A percentile compares a stretch with the other conserved stretches of the same genome.
Evolutionary conservation across 2,888 invertebrate genomes (phyloP).

Genomic region (Epirrhoe tristata): DNA sequence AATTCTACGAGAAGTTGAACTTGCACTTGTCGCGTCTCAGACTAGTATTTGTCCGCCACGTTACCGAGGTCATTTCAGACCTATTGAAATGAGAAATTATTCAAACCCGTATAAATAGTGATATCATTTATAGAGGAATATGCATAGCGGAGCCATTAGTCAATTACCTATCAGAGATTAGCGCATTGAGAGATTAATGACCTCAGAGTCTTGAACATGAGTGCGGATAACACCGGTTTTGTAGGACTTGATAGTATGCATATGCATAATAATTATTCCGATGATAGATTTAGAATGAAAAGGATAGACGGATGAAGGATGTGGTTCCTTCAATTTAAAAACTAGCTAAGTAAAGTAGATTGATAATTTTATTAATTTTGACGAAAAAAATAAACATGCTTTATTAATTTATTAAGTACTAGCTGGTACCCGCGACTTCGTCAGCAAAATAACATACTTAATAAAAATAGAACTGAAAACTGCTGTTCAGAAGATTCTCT

Average conservation of each 20-base stretch:
- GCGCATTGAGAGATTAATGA: slow-evolving; percentile 71
- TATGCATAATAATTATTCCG: neutral
- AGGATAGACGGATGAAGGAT: neutral
- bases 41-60: neutral
- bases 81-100: slow-evolving; percentile 7
- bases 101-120: slow-evolving; percentile 26
- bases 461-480: too few species aligned
- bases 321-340: too few species aligned
- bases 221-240: slow-evolving; percentile 46
- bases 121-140: slow-evolving; percentile 40
- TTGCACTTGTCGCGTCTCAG: too few species aligned
- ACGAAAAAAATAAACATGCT: too few species aligned
- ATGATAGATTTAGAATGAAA: neutral
- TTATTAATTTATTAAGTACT: too few species aligned
- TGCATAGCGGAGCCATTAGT: slow-evolving; percentile 59
- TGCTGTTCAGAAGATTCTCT: too few species aligned
- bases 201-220: slow-evolving; percentile 50
- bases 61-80: neutral
- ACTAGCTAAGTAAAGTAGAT: too few species aligned
- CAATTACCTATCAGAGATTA: slow-evolving; percentile 71
- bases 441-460: too few species aligned
- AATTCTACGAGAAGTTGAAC: too few species aligned
- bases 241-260: slow-evolving; percentile 25
- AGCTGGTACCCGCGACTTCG: too few species aligned
- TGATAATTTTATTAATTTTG: too few species aligned